Percentiles rank a stretch among this genome's conserved stretches.
Conservation (phyloP, 2,888 invertebrate genomes). For the Pachycephus smyrnensis region DNA sequence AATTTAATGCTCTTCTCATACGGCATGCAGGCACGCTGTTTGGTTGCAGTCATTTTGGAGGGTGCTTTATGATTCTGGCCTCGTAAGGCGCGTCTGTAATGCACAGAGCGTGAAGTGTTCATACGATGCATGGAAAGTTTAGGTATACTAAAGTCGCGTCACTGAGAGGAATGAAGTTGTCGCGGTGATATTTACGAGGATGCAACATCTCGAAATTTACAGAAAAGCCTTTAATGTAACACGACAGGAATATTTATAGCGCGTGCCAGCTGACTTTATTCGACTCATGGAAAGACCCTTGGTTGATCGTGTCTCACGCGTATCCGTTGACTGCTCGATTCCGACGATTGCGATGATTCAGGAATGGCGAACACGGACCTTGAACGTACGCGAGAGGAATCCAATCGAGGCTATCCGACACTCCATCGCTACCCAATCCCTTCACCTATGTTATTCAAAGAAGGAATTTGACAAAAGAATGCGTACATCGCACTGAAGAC, state of each 20-base stretch:
- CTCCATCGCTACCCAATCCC: neutral
- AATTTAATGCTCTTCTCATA: neutral
- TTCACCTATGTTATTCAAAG: neutral
- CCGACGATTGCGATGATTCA: neutral
- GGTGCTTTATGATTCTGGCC: constrained; percentile 51
- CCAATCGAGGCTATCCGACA: neutral
- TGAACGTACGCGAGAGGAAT: neutral
- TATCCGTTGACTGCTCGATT: neutral
- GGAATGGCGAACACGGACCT: neutral
- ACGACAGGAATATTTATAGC: constrained; percentile 40
- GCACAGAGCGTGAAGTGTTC: constrained; percentile 25
- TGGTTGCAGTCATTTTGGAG: neutral
- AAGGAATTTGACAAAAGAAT: neutral
- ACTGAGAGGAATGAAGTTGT: constrained; percentile 36
- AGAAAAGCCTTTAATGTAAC: constrained; percentile 40
- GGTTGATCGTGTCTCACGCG: neutral
- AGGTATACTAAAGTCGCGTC: constrained; percentile 23
- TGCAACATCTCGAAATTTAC: constrained; percentile 13
- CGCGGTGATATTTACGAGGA: constrained; percentile 34
- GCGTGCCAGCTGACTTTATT: constrained; percentile 16
- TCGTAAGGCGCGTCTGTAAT: constrained; percentile 33
- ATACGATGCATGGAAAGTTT: constrained; percentile 33
- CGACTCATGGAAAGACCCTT: constrained; percentile 27
- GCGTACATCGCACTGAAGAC: neutral
- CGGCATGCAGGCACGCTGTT: neutral